Evolutionary conservation across 2,113 vertebrate genomes (phyloP), one percentile per base, ranked within the genome.

Genomic region (Dermatemys mawii): DNA sequence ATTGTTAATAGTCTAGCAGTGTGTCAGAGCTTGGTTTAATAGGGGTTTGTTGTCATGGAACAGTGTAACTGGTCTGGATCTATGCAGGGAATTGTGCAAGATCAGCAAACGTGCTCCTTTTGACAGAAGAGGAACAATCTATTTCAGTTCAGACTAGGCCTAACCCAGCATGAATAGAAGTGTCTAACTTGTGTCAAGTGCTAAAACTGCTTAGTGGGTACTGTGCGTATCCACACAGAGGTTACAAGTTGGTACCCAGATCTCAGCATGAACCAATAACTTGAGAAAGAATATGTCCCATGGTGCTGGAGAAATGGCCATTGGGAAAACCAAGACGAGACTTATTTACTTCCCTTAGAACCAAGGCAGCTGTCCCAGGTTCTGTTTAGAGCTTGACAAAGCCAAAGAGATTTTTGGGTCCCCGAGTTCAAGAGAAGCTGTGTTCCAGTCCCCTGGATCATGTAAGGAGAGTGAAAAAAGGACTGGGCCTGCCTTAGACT

Each of bases 91-190:
- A 46, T 2, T 84, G 17, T 4, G 27, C 49, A 57, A 94, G 76
- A 44, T 8, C 21, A 44, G 63, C 57, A 60, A 81, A 63, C 53
- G 24, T 48, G 57, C 51, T 46, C 78, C 80, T 87, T 38, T 78
- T 50, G 60, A 48, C 60, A 75, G 27, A 1, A 73, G n/a, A 78
- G 44, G 44, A 44, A 5, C 26, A 73, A 5, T 73, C 32, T 78
- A 60, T 91, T 48, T 75, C 63, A 78, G 63, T 84, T 44, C 73
- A 84, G 75, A 84, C 35, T 54, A 78, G 84, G 48, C 38, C n/a
- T 49, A 81, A 80, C 57, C n/a, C 84, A 90, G 91, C 57, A 57
- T 49, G 92, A 91, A 48, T 6, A 38, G 54, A 86, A 87, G 78
- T 8, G 48, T 26, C 55, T 87, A 41, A 81, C 0, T 21, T 13